These are phyloP conservation scores for Riptortus pedestris DNA, from an alignment of 1,140 invertebrate genomes.

Conservation along the genomic window DNA sequence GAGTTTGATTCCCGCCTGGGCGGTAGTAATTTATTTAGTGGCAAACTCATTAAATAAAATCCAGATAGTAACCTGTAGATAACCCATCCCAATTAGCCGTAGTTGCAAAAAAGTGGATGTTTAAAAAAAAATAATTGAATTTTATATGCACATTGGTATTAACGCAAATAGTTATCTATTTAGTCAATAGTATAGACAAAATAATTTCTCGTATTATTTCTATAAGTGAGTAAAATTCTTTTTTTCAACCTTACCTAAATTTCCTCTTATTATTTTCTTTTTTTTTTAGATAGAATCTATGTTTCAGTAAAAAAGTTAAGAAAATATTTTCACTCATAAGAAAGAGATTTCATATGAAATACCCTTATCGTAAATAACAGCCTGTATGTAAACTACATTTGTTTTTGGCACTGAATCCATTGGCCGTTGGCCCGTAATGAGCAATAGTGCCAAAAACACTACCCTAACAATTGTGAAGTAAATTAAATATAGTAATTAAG, in stretches of 20 bases:
- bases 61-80: too few relatives aligned
- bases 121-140: too few relatives aligned
- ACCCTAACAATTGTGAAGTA: not conserved
- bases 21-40: too few relatives aligned
- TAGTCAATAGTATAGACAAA: too few relatives aligned
- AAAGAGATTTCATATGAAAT: slow-evolving; percentile 16
- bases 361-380: slow-evolving; percentile 26
- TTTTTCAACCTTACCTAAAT: not conserved
- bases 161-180: too few relatives aligned
- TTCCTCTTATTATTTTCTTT: not conserved
- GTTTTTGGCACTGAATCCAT: slow-evolving; percentile 24
- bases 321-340: slow-evolving; percentile 28
- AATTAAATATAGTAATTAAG: not conserved
- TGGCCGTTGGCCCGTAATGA: slow-evolving; percentile 6
- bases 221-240: not conserved
- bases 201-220: too few relatives aligned
- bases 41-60: too few relatives aligned
- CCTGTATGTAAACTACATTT: slow-evolving; percentile 21
- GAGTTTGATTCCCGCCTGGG: too few relatives aligned
- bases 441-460: slow-evolving; percentile 20
- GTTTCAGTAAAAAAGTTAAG: slow-evolving; percentile 28
- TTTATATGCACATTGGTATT: too few relatives aligned
- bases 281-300: slow-evolving; percentile 3
- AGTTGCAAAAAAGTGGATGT: too few relatives aligned
- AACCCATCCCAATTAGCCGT: too few relatives aligned